phyloP scores from a whole-genome alignment of 1,140 invertebrate species.

The Zaprionus africanus region DNA sequence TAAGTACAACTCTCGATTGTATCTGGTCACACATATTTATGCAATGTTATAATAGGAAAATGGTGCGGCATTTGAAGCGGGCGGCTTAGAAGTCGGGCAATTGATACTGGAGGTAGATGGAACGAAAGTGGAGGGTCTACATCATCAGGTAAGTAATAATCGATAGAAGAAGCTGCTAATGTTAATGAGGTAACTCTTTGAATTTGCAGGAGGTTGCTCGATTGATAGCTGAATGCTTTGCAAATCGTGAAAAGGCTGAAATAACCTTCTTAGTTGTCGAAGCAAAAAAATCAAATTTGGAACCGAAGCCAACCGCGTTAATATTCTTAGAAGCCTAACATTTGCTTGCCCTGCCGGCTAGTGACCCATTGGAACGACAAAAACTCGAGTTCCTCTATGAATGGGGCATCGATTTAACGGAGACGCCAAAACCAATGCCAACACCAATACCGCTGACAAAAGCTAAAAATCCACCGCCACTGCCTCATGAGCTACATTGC shows the following conservation, averaged over 20 bases:
- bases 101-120: constrained; percentile 97
- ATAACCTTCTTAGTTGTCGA: constrained; percentile 96
- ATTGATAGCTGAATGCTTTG: constrained; percentile 95
- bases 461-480: constrained; percentile 84
- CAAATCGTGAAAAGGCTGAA: constrained; percentile 91
- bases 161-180: not conserved
- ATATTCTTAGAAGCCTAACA: constrained; percentile 96
- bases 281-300: constrained; percentile 94
- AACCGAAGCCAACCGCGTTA: constrained; percentile 93
- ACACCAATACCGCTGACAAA: constrained; percentile 84
- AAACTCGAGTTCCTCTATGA: constrained; percentile 86
- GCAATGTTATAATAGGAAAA: constrained; percentile 89
- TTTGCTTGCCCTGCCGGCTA: constrained; percentile 91
- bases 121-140: constrained; percentile 92
- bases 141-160: constrained; percentile 85
- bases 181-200: not conserved
- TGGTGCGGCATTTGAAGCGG: constrained; percentile 96
- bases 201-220: constrained; percentile 90
- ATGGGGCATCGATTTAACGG: constrained; percentile 87
- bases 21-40: not conserved
- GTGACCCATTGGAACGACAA: constrained; percentile 87
- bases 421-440: constrained; percentile 84
- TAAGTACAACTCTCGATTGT: constrained; percentile 84
- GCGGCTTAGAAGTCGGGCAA: constrained; percentile 96
- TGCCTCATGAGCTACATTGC: constrained; percentile 73